Conservation (phyloP, 2,888 invertebrate genomes). For the Diadromus collaris region DNA sequence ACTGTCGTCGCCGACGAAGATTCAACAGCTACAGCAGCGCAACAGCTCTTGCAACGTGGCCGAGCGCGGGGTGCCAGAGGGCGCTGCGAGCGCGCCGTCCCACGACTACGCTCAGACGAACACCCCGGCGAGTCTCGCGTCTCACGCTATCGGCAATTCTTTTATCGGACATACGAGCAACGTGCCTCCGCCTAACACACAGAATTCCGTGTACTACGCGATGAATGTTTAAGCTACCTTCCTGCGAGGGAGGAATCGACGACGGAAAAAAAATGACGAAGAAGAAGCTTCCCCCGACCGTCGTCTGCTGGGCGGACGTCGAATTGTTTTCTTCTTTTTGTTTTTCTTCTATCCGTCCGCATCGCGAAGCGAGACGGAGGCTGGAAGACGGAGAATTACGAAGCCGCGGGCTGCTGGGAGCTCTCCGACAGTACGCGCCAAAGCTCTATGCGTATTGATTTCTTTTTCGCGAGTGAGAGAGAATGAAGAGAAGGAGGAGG, state of each 20-base stretch:
- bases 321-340: constrained; percentile 6
- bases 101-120: constrained; percentile 81
- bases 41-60: constrained; percentile 70
- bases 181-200: constrained; percentile 76
- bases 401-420: constrained; percentile 24
- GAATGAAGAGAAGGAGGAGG: constrained; percentile 5
- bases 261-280: constrained; percentile 1
- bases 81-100: constrained; percentile 86
- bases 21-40: constrained; percentile 65
- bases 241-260: not conserved
- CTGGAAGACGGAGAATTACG: constrained; percentile 12
- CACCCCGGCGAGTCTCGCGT: constrained; percentile 69
- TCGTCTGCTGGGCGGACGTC: constrained; percentile 30
- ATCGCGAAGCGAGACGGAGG: not conserved
- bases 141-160: constrained; percentile 71
- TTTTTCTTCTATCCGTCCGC: constrained; percentile 5
- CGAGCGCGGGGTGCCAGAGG: constrained; percentile 88
- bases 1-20: constrained; percentile 76
- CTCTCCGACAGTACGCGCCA: constrained; percentile 23
- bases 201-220: constrained; percentile 86
- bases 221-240: constrained; percentile 89
- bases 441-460: constrained; percentile 56
- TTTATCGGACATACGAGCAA: constrained; percentile 76
- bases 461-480: constrained; percentile 48
- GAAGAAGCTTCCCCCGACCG: not conserved